phyloP scores from a whole-genome alignment of 1,140 invertebrate genomes.

The Heliconius melpomene region DNA sequence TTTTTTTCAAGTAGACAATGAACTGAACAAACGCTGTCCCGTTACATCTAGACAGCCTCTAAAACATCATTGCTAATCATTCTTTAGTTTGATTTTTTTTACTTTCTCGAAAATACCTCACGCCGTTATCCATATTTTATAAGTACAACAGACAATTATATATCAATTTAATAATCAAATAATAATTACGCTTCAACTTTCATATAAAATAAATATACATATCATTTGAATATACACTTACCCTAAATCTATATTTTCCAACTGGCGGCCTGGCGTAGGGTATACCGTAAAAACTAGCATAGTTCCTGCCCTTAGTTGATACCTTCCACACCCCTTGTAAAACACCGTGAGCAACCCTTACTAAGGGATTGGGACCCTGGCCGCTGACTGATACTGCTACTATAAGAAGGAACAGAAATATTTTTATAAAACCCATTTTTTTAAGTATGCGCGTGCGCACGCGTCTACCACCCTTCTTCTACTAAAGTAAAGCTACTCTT shows the following conservation, averaged over 20 bases:
- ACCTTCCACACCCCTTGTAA: slow-evolving; percentile 60
- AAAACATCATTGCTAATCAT: too few relatives aligned
- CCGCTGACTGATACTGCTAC: slow-evolving; percentile 20
- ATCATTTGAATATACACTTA: slow-evolving; percentile 43
- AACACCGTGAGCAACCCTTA: slow-evolving; percentile 55
- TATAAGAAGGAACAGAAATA: slow-evolving; percentile 29
- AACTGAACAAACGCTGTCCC: too few relatives aligned
- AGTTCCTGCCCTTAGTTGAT: slow-evolving; percentile 62
- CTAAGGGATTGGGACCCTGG: slow-evolving; percentile 49
- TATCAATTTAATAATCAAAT: too few relatives aligned
- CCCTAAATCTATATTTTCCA: slow-evolving; percentile 79
- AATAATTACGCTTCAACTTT: too few relatives aligned
- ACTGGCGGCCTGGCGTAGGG: slow-evolving; percentile 83
- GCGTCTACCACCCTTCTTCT: not conserved
- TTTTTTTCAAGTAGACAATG: too few relatives aligned
- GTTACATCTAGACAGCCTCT: too few relatives aligned
- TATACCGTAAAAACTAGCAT: slow-evolving; percentile 82
- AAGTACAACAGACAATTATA: too few relatives aligned
- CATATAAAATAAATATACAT: too few relatives aligned
- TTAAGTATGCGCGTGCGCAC: slow-evolving; percentile 23
- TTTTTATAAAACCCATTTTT: slow-evolving; percentile 30
- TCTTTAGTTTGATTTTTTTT: too few relatives aligned
- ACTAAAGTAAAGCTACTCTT: not conserved
- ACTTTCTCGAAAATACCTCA: too few relatives aligned
- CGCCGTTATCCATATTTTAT: too few relatives aligned